Evolutionary conservation across 2,888 invertebrate genomes (phyloP), one percentile per base, ranked within the genome.

Genomic region (Oasisia sp.): DNA sequence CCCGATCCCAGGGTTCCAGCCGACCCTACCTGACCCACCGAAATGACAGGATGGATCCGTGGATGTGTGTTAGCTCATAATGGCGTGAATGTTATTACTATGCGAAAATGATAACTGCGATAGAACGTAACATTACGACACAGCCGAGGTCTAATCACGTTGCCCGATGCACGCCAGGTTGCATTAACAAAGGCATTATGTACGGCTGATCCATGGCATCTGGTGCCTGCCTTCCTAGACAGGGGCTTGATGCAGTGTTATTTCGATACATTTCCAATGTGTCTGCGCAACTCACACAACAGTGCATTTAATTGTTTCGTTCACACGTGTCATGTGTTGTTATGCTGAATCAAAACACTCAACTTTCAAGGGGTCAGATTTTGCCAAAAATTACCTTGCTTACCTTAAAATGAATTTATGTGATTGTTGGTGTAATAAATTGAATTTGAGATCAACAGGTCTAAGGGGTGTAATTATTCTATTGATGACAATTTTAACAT

Each of bases 141-240:
- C 7, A 74, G 74, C 0, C 7, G 27, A 19, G n/a, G 27, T 27
- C 74, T 74, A 74, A 74, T n/a, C 74, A 74, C 27, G 4, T 27
- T 7, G 74, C 74, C 74, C n/a, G 4, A 74, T 27, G 74, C 74
- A 7, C 27, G 74, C 27, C 27, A 19, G 14, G 27, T 74, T 74
- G 27, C 74, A 74, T 74, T 74, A 74, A 74, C 74, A 74, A 50
- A 74, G 74, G 74, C 74, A 74, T 74, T 74, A 74, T 74, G 74
- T 74, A 74, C 14, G 74, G 74, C 74, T 74, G 74, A 27, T 3
- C 27, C 27, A n/a, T 7, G 0, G 74, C 19, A 74, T 74, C 74
- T 74, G 74, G 27, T 74, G 27, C 74, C 74, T 27, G 27, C 74
- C 19, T 27, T n/a, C 74, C 7, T n/a, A 74, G 74, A 74, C 27